Evolutionary conservation across 2,888 invertebrate species (phyloP), one percentile per base, ranked within the genome.

Genomic region (Drosophila peninsularis): DNA sequence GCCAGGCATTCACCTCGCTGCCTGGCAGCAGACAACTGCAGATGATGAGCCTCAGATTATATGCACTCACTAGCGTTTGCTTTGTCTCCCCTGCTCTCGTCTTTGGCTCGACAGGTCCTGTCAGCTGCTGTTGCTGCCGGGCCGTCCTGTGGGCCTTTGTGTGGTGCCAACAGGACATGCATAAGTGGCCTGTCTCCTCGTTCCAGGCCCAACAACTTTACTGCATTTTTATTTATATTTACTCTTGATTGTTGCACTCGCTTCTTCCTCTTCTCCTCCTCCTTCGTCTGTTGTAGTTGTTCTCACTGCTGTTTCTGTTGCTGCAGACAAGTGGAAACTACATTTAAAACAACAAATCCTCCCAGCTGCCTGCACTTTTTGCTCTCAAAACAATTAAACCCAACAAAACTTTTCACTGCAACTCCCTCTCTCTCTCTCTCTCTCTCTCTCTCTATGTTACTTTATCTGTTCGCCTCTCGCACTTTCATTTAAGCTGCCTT

Each of bases 211-310:
- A 73, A 61, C 74, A 60, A 75, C 65, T 66, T 65, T 70, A 56
- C 79, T 66, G 71, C 80, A 60, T 86, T 83, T 84, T 84, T 84
- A 87, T 83, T 89, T 89, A 84, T 83, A 88, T 83, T 87, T 83
- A 83, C 83, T 78, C 78, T 70, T 89, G 89, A 84, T 84, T 84
- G 84, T 81, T 84, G 75, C 82, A 73, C 58, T 71, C 62, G 61
- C 71, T 47, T n/a, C 34, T 41, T 19, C 45, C 45, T 13, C 24
- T 54, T 36, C 17, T 41, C 52, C 42, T 55, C 44, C 21, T 49
- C 11, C 17, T 30, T 17, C n/a, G 57, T 24, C 24, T 24, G 24
- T 3, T 30, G 27, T 7, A 30, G n/a, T 58, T 80, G 63, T 61
- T 63, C 1, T 37, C 61, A 54, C 62, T 66, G 61, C 57, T 62